A percentile compares a stretch with the other conserved stretches of the same genome.
phyloP scores from a whole-genome alignment of 2,113 vertebrate species.

The Aphelocoma coerulescens region DNA sequence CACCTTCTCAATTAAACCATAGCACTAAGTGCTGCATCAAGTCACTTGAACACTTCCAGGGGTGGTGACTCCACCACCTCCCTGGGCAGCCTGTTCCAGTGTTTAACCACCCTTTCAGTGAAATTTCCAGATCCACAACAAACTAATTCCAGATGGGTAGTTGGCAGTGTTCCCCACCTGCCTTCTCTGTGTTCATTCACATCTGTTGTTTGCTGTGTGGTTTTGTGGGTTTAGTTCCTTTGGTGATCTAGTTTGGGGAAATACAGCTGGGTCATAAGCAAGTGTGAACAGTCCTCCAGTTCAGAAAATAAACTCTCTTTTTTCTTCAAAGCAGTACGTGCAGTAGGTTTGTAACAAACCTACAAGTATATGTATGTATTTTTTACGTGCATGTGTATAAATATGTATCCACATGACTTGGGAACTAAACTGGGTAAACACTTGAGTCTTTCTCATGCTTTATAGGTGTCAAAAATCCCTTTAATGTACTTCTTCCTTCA shows the following conservation, averaged over 20 bases:
- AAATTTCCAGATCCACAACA: neutral
- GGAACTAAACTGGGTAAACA: neutral
- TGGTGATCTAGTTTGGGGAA: neutral
- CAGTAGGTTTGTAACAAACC: neutral
- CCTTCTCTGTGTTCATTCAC: neutral
- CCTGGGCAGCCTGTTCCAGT: neutral
- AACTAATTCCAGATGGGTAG: neutral
- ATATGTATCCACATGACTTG: neutral
- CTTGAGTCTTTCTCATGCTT: neutral
- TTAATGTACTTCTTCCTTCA: neutral
- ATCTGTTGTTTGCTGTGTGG: accelerated
- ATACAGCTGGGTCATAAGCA: neutral
- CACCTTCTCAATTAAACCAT: neutral
- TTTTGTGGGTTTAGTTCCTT: neutral
- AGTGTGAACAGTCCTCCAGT: neutral
- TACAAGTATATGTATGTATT: neutral
- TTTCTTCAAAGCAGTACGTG: neutral
- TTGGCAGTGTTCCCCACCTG: neutral
- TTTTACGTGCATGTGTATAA: neutral
- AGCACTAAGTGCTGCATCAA: neutral
- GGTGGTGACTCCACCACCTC: neutral
- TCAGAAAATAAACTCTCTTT: neutral
- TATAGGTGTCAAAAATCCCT: neutral
- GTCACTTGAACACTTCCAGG: neutral
- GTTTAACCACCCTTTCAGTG: neutral